A percentile compares a stretch with the other conserved stretches of the same genome.
These are phyloP conservation scores for Sinotaia quadrata DNA, from an alignment of 2,888 invertebrate species.

Conservation along the genomic window DNA sequence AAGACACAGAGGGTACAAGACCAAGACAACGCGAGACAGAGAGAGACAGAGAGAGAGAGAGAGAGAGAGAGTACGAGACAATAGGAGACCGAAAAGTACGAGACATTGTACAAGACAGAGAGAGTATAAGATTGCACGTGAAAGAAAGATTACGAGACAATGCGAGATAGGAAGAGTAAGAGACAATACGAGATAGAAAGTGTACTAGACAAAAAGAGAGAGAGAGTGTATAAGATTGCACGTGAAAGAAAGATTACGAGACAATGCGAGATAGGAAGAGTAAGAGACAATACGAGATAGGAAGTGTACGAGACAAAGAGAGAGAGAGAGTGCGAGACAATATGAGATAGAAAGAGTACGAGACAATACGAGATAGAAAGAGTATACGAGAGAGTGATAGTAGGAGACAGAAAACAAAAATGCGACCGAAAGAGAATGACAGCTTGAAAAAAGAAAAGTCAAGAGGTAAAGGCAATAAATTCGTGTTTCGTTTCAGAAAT, in stretches of 20 bases:
- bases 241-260: not conserved
- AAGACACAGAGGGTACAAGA: not conserved
- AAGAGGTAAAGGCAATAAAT: too few species aligned
- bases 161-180: not conserved
- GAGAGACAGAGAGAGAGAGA: not conserved
- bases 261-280: not conserved
- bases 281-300: not conserved
- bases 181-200: not conserved
- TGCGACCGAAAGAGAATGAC: not conserved
- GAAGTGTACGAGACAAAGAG: not conserved
- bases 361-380: not conserved
- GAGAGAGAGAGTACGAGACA: not conserved
- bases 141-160: too few species aligned
- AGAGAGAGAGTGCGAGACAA: too few species aligned
- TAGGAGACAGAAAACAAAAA: not conserved
- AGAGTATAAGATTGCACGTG: not conserved
- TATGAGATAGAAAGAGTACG: not conserved
- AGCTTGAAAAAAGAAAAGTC: too few species aligned
- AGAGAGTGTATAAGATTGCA: not conserved
- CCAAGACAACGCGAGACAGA: not conserved
- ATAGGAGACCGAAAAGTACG: not conserved
- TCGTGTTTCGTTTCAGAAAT: too few species aligned
- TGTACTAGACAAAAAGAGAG: not conserved
- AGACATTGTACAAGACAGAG: not conserved
- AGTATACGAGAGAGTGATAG: not conserved